Evolutionary conservation across 2,888 invertebrate genomes (phyloP), one percentile per base, ranked within the genome.

Genomic region (Dyspetes luteomarginatus): DNA sequence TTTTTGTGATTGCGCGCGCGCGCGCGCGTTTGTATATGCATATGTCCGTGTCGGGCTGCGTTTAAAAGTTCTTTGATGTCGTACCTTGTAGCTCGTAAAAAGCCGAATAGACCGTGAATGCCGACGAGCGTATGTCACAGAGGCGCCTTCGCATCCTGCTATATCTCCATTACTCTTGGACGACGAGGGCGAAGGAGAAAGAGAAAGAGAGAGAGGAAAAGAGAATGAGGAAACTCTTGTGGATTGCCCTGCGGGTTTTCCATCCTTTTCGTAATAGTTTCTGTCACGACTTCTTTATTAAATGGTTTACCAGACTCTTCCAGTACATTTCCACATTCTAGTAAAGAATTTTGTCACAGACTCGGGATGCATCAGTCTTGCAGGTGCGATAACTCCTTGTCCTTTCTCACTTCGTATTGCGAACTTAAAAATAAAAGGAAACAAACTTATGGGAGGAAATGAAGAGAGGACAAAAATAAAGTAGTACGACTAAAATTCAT

Each of bases 111-210:
- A 69, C 69, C 58, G 48, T 55, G 48, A 74, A 68, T 30, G 30
- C 55, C 50, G n/a, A 50, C 58, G 55, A 60, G 62, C 82, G 82
- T 82, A 82, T 84, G 80, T 85, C 52, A 64, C 19, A 65, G 43
- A 24, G 43, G 30, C 26, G 45, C 9, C n/a, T 30, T 41, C 79
- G 68, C 75, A 76, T 36, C 43, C 36, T 78, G 82, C 83, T 81
- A 86, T 86, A 82, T 86, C 83, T 85, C 84, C 83, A 86, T 88
- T 86, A 86, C 69, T 74, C 69, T 68, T 52, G 28, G 5, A 19
- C 41, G 12, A 26, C 24, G 26, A 19, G 56, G 22, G 73, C 15
- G 24, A 28, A 60, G 19, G 60, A n/a, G n/a, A n/a, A 36, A 7
- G 7, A 15, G 48, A 48, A 48, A 48, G 48, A 5, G 45, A 45